phyloP scores from a whole-genome alignment of 2,888 invertebrate species.

The Hirtodrosophila histrioides region DNA sequence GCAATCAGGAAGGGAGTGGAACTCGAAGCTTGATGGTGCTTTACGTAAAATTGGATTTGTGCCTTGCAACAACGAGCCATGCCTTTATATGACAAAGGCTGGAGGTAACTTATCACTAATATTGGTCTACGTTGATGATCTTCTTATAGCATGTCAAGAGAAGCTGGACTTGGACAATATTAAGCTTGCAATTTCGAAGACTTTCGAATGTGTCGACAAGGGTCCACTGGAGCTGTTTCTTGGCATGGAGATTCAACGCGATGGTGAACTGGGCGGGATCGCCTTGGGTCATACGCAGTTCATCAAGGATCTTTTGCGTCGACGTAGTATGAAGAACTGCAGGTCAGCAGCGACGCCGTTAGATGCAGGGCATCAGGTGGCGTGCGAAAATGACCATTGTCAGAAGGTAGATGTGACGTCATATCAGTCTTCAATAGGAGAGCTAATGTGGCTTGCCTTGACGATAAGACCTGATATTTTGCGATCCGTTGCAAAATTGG shows the following conservation, averaged over 20 bases:
- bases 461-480: slow-evolving; percentile 18
- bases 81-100: background rate
- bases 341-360: background rate
- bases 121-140: slow-evolving; percentile 16
- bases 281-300: background rate
- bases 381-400: too few species aligned
- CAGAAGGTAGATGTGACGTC: background rate
- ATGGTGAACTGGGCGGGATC: slow-evolving; percentile 1
- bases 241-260: slow-evolving; percentile 6
- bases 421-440: slow-evolving; percentile 16
- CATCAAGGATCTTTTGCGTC: background rate
- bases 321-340: background rate
- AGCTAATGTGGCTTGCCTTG: slow-evolving; percentile 18
- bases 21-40: background rate
- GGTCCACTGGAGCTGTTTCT: slow-evolving; percentile 4
- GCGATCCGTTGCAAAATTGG: slow-evolving; percentile 20
- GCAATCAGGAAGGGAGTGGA: slow-evolving; percentile 6
- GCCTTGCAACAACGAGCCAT: slow-evolving; percentile 4
- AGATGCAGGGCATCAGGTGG: background rate
- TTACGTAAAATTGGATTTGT: too few species aligned
- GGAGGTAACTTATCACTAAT: background rate
- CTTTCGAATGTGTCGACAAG: slow-evolving; percentile 12
- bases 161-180: background rate
- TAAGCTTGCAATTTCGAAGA: background rate
- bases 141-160: slow-evolving; percentile 5